These are phyloP conservation scores for Archivesica marissinica DNA, from an alignment of 1,140 invertebrate species.

Conservation along the genomic window DNA sequence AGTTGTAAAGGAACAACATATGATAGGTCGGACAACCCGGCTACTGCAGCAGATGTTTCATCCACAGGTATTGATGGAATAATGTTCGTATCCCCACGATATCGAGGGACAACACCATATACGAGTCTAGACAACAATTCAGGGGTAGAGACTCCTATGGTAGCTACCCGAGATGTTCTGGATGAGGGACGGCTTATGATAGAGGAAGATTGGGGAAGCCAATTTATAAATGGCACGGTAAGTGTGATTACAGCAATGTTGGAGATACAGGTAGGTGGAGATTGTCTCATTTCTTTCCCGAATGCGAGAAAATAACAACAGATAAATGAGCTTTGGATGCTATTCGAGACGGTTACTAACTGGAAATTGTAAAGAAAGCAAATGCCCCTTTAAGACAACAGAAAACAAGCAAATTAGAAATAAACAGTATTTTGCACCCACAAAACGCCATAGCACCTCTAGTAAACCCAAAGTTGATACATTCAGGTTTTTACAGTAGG, in stretches of 20 bases:
- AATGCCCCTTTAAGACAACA: background rate
- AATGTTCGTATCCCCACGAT: slow-evolving; percentile 44
- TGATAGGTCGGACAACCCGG: background rate
- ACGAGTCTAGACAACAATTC: background rate
- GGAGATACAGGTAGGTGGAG: slow-evolving; percentile 36
- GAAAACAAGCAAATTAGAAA: background rate
- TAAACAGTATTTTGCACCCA: slow-evolving; percentile 18
- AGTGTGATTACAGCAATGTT: slow-evolving; percentile 26
- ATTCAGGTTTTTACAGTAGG: background rate
- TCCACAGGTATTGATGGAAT: background rate
- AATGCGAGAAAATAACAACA: slow-evolving; percentile 31
- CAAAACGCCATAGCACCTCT: background rate
- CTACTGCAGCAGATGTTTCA: background rate
- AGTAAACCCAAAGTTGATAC: background rate
- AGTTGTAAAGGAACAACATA: background rate
- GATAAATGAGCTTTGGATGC: slow-evolving; percentile 37
- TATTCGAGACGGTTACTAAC: slow-evolving; percentile 30
- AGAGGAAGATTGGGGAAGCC: background rate
- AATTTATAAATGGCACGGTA: slow-evolving; percentile 28
- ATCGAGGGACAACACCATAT: background rate
- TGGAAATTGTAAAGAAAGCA: slow-evolving; percentile 19
- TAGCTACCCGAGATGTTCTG: background rate
- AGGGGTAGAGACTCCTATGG: background rate
- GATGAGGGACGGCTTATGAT: background rate
- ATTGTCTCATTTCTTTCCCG: slow-evolving; percentile 27